Evolutionary conservation across 1,140 invertebrate genomes (phyloP), one percentile per base, ranked within the genome.

Genomic region (Pseudomyrmex cubaensis): DNA sequence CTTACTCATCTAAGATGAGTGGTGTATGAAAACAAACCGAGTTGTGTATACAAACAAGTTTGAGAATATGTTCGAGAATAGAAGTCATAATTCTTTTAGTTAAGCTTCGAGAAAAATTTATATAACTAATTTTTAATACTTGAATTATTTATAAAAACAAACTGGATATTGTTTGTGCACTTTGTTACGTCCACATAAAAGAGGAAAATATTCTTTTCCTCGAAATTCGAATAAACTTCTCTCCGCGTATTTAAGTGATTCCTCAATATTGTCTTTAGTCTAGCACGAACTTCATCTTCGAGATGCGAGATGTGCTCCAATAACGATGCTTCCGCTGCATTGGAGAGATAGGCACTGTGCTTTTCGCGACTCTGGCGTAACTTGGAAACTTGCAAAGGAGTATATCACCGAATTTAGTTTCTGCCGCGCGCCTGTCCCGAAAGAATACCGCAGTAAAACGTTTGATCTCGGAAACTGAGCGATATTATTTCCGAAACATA

Each of bases 401-500:
- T 77, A 15, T 8, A 50, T 48, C 46, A 61, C 59, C 54, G 72
- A 80, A 80, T 70, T 80, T 48, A 35, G 15, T 70, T 66, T 35
- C 52, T n/a, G 35, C 35, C 35, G 35, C 64, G 56, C 52, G 35
- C 54, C 54, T 7, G 61, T 63, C 22, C 54, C 64, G 22, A 17
- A 15, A 56, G 61, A 57, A 69, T 70, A 48, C 44, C 35, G 15
- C 5, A 44, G 54, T 70, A 59, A 70, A 59, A 70, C 22, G 66
- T 80, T 80, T 72, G 76, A 80, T 80, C 66, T 25, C 22, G 48
- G 57, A 54, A 80, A 72, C 44, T 59, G 22, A 59, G 48, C 54
- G 54, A 72, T 80, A 80, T 80, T 80, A 80, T 80, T 80, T 80
- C 66, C 66, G 66, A 80, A 70, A 80, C 76, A 72, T 80, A 80